phyloP scores from a whole-genome alignment of 2,888 invertebrate genomes.

The Gymnocheta viridis region DNA sequence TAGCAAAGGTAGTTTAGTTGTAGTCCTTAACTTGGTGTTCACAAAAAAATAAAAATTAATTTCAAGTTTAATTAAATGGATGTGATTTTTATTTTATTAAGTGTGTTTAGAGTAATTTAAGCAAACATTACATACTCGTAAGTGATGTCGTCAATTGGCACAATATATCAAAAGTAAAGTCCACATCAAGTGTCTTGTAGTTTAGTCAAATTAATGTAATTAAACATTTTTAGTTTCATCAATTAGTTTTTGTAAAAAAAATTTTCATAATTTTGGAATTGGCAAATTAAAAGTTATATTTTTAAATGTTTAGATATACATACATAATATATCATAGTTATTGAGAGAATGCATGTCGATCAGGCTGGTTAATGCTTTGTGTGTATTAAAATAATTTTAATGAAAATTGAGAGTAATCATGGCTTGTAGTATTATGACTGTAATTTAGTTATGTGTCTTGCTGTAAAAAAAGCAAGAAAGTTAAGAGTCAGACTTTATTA shows the following conservation, averaged over 20 bases:
- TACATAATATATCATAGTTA: background rate
- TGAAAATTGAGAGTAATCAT: background rate
- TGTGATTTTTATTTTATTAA: slow-evolving; percentile 31
- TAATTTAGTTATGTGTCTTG: no score
- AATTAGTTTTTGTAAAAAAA: background rate
- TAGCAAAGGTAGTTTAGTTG: slow-evolving; percentile 71
- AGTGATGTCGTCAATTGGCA: background rate
- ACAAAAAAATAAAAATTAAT: background rate
- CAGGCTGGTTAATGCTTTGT: slow-evolving; percentile 8
- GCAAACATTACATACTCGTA: background rate
- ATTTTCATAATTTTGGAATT: background rate
- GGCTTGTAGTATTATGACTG: background rate
- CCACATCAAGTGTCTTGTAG: background rate
- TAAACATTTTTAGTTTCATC: background rate
- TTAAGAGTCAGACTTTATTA: no score
- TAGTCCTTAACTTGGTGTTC: slow-evolving; percentile 21
- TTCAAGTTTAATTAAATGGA: slow-evolving; percentile 40
- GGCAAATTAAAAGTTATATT: background rate
- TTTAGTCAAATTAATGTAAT: background rate
- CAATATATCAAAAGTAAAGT: background rate
- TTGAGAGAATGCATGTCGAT: slow-evolving; percentile 12
- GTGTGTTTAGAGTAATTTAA: slow-evolving; percentile 1
- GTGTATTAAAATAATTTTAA: background rate
- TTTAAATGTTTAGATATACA: background rate
- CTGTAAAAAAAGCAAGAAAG: no score